Conservation (phyloP, 2,888 invertebrate species). For the Tetheella fluctuosa region DNA sequence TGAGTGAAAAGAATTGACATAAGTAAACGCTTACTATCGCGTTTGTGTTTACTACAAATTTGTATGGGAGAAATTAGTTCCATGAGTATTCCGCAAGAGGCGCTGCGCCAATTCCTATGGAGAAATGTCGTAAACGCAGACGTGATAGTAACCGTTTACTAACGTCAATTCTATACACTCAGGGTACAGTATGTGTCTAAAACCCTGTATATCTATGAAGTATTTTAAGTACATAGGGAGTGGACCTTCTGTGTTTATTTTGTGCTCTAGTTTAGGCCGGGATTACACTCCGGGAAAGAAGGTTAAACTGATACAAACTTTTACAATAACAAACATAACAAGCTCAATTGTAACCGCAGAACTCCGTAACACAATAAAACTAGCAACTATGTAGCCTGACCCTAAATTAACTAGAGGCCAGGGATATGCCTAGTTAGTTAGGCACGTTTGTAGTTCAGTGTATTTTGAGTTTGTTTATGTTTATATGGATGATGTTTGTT, state of each 20-base stretch:
- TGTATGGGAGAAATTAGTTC: no score
- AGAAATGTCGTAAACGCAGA: no score
- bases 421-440: constrained; percentile 4
- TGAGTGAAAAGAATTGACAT: no score
- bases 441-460: constrained; percentile 7
- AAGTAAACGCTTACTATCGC: no score
- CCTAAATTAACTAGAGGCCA: constrained; percentile 10
- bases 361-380: constrained; percentile 12
- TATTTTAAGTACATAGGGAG: not conserved
- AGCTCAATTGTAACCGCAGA: constrained; percentile 12
- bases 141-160: no score
- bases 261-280: not conserved
- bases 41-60: no score
- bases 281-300: constrained; percentile 13
- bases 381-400: constrained; percentile 10
- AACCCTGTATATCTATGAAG: not conserved
- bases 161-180: no score
- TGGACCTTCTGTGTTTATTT: not conserved
- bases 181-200: no score
- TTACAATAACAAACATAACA: constrained; percentile 15
- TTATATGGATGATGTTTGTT: not conserved
- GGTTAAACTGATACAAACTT: constrained; percentile 15
- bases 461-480: not conserved
- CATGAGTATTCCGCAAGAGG: no score
- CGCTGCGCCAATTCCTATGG: no score